Evolutionary conservation across 2,113 vertebrate genomes (phyloP).

Genomic region (Plecotus auritus): DNA sequence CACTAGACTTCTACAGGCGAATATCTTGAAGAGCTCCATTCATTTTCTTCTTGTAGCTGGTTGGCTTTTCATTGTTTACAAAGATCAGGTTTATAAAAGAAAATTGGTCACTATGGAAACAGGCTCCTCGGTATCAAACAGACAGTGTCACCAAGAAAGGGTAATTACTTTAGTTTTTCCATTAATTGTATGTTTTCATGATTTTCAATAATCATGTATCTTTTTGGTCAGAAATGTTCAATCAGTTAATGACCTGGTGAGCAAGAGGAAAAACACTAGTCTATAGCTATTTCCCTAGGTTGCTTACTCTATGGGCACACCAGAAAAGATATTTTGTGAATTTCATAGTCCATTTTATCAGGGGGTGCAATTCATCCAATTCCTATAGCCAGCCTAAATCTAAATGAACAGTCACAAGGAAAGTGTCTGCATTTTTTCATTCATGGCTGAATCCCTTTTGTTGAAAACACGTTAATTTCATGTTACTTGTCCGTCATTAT

Average conservation of each 20-base stretch:
- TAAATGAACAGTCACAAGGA: neutral
- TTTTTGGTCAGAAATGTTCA: conserved; percentile 32
- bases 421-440: neutral
- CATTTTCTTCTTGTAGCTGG: conserved; percentile 13
- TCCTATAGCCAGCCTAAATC: neutral
- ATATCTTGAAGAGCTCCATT: neutral
- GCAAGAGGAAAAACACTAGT: neutral
- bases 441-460: neutral
- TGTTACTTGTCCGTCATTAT: neutral
- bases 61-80: conserved; percentile 55
- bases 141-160: conserved; percentile 41
- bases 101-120: conserved; percentile 67
- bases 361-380: neutral
- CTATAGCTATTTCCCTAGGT: neutral
- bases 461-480: neutral
- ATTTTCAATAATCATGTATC: conserved; percentile 25
- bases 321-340: neutral
- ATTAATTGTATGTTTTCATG: conserved; percentile 50
- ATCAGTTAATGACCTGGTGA: neutral
- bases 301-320: neutral
- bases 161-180: conserved; percentile 47
- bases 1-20: neutral
- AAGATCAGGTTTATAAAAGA: conserved; percentile 54
- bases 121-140: conserved; percentile 46
- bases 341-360: neutral